phyloP scores from a whole-genome alignment of 2,113 vertebrate species.

The Marcusenius ussheri region DNA sequence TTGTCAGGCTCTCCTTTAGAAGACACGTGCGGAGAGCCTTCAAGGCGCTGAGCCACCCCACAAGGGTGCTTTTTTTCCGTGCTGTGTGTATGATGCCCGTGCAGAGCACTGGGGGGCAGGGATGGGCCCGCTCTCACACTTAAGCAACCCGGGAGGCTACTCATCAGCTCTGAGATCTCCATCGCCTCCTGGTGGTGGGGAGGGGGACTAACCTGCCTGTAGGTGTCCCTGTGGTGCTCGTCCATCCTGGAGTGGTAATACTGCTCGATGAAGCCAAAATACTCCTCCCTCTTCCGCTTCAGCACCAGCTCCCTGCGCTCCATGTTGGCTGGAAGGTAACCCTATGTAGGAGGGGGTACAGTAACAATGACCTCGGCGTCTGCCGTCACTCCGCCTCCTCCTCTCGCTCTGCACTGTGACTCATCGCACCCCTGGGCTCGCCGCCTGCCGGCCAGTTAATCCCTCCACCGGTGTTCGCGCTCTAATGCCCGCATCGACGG shows the following conservation, averaged over 20 bases:
- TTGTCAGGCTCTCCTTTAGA: no score
- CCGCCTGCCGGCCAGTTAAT: neutral
- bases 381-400: neutral
- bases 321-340: slow-evolving; percentile 89
- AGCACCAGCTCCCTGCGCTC: slow-evolving; percentile 85
- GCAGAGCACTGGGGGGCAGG: neutral
- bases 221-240: slow-evolving; percentile 91
- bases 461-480: neutral
- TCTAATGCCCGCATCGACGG: neutral
- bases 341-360: slow-evolving; percentile 48
- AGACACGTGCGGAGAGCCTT: no score
- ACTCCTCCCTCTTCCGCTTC: slow-evolving; percentile 86
- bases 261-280: slow-evolving; percentile 97
- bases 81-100: no score
- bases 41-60: no score
- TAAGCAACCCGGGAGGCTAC: neutral
- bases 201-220: slow-evolving; percentile 65
- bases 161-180: neutral
- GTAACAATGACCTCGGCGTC: neutral
- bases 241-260: slow-evolving; percentile 98
- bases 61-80: no score
- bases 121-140: no score
- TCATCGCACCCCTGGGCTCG: neutral
- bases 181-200: neutral
- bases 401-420: neutral